Evolutionary conservation across 2,888 invertebrate genomes (phyloP).

Genomic region (Tachina lurida): DNA sequence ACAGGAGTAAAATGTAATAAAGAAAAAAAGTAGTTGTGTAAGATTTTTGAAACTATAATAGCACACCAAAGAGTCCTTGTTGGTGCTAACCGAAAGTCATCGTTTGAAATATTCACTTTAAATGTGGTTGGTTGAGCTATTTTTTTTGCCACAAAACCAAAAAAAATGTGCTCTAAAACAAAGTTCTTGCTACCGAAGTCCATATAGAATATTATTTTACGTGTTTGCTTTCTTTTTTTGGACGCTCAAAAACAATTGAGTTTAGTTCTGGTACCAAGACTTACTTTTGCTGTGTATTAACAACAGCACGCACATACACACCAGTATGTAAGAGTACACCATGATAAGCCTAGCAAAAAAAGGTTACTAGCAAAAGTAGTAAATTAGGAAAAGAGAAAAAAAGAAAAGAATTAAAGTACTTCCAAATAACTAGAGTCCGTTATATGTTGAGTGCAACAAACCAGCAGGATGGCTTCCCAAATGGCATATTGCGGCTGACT

Average conservation of each 20-base stretch:
- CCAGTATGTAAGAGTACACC: neutral
- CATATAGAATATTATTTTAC: slow-evolving; percentile 50
- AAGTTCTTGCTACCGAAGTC: slow-evolving; percentile 44
- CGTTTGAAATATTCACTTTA: slow-evolving; percentile 76
- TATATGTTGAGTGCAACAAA: slow-evolving; percentile 42
- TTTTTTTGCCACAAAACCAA: neutral
- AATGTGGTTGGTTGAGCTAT: slow-evolving; percentile 58
- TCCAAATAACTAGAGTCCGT: slow-evolving; percentile 51
- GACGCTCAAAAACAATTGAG: slow-evolving; percentile 61
- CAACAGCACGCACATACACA: neutral
- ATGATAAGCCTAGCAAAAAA: slow-evolving; percentile 33
- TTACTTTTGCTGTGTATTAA: slow-evolving; percentile 30
- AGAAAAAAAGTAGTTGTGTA: slow-evolving; percentile 39
- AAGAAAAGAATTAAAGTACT: neutral
- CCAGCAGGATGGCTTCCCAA: slow-evolving; percentile 65
- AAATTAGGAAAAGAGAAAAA: slow-evolving; percentile 23
- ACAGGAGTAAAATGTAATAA: slow-evolving; percentile 19
- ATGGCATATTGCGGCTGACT: slow-evolving; percentile 74
- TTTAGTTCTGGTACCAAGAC: slow-evolving; percentile 52
- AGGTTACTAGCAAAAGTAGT: slow-evolving; percentile 30
- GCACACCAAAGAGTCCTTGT: slow-evolving; percentile 57
- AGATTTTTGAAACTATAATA: slow-evolving; percentile 54
- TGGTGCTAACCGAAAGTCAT: slow-evolving; percentile 72
- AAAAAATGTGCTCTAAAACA: slow-evolving; percentile 51
- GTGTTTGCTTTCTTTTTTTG: neutral